Percentiles rank a stretch among this genome's conserved stretches.
Evolutionary conservation across 2,888 invertebrate genomes (phyloP).

Genomic region (Caenorhabditis becei): DNA sequence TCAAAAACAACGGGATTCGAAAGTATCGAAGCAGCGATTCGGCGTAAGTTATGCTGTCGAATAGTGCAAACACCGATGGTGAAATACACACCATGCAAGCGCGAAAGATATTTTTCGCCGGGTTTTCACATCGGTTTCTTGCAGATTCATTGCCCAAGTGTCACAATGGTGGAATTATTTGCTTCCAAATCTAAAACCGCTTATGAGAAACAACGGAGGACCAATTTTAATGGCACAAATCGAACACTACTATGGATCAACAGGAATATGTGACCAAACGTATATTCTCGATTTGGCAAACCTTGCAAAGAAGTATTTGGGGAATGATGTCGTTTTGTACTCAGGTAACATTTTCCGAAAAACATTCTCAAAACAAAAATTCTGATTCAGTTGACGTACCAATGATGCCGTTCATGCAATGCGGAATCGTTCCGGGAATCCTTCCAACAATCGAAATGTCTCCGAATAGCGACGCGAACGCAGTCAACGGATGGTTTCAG

Average conservation of each 20-base stretch:
- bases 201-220: conserved; percentile 83
- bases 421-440: conserved; percentile 3
- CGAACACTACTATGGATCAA: conserved; percentile 86
- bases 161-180: conserved; percentile 29
- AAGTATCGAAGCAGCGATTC: conserved; percentile 24
- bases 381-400: conserved; percentile 7
- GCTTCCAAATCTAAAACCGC: conserved; percentile 73
- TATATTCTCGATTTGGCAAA: conserved; percentile 87
- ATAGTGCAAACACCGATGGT: not conserved
- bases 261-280: conserved; percentile 86
- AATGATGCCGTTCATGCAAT: conserved; percentile 6
- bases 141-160: conserved; percentile 5
- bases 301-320: conserved; percentile 85
- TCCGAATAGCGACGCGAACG: conserved; percentile 8
- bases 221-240: conserved; percentile 83
- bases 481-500: not conserved
- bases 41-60: not conserved
- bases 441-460: conserved; percentile 15
- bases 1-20: conserved; percentile 23
- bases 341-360: conserved; percentile 82
- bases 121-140: not conserved
- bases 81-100: no score
- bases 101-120: not conserved
- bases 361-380: not conserved
- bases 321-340: conserved; percentile 87